Base-by-base conservation (phyloP, 2,888 invertebrate genomes). In the Serrognathus titanus region DNA sequence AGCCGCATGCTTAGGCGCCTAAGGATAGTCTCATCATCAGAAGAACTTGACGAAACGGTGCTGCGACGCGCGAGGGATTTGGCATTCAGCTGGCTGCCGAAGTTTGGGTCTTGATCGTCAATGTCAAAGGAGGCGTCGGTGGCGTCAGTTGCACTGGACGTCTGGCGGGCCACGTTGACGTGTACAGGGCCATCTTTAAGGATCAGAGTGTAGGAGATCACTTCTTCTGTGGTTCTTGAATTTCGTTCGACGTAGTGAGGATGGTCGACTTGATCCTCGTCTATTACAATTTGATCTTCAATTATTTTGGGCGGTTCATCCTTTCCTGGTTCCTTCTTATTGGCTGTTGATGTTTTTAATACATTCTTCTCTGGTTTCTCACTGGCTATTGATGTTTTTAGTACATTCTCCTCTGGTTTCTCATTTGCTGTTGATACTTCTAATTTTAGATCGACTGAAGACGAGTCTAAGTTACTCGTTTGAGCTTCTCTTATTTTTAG, bases 31-130 rank as follows among this genome's bases (percentile, higher is more conserved):
- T 58, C 58, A 12, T 31, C 24, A 7, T 58, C 58, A 2, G 53
- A 54, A 11, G 58, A 58, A 9, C 16, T 20, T 1, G 53, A 46
- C 10, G 56, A 56, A 7, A 41, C 41, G 11, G 45, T 37, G 12
- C 43, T 31, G 20, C 43, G 13, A 9, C 12, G n/a, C 7, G 39
- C 39, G 39, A 9, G 40, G 40, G 43, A 20, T 41, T 54, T 54
- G 7, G 49, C 37, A 10, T 45, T 55, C 6, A 55, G 24, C 20
- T 49, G 39, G 37, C 55, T 55, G 10, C 55, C 55, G 24, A 55
- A 55, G 39, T 55, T 55, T 38, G 43, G 55, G 31, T 55, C 55
- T 1, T 38, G 43, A 20, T 55, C 55, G 39, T 55, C 50, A 37
- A 55, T 49, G 9, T 43, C 43, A 16, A 43, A 43, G 9, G 16